A percentile compares a stretch with the other conserved stretches of the same genome.
phyloP scores from a whole-genome alignment of 30 jellyfish, hydroid and myxozoan genomes.

The Aurelia coerulea region DNA sequence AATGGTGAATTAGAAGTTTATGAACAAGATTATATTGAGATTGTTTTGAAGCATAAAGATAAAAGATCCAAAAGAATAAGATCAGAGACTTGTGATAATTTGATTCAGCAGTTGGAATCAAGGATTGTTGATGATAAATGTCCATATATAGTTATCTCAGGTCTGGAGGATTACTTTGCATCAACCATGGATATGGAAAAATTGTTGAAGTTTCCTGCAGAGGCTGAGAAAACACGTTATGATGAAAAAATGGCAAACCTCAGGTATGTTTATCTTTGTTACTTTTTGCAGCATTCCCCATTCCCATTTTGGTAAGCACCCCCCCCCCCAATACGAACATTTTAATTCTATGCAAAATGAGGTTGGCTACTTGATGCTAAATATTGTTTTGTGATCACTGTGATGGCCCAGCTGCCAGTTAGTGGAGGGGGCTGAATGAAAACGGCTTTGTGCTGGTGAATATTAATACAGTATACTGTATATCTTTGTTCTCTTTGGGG shows the following conservation, averaged over 20 bases:
- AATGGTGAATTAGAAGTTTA: constrained; percentile 63
- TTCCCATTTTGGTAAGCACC: too few species aligned
- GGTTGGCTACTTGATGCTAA: too few species aligned
- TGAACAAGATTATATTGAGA: constrained; percentile 66
- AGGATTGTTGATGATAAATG: constrained; percentile 66
- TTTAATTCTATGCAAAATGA: too few species aligned
- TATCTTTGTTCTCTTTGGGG: too few species aligned
- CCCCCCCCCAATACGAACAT: too few species aligned
- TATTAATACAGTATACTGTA: too few species aligned
- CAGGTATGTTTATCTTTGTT: constrained; percentile 53
- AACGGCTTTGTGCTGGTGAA: too few species aligned
- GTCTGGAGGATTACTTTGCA: constrained; percentile 88
- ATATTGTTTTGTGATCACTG: too few species aligned
- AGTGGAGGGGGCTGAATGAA: too few species aligned
- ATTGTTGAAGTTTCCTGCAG: constrained; percentile 52
- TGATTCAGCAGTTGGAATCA: constrained; percentile 75
- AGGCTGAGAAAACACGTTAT: constrained; percentile 61
- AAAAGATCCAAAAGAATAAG: constrained; percentile 67
- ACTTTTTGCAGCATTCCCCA: not conserved
- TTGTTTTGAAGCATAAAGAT: constrained; percentile 50
- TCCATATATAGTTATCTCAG: constrained; percentile 73
- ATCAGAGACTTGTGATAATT: constrained; percentile 75
- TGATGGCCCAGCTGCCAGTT: too few species aligned
- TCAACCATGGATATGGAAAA: constrained; percentile 70
- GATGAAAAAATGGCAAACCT: constrained; percentile 71